Base-by-base conservation (phyloP, 2,797 vertebrate genomes). In the Rhinoraja longicauda region DNA sequence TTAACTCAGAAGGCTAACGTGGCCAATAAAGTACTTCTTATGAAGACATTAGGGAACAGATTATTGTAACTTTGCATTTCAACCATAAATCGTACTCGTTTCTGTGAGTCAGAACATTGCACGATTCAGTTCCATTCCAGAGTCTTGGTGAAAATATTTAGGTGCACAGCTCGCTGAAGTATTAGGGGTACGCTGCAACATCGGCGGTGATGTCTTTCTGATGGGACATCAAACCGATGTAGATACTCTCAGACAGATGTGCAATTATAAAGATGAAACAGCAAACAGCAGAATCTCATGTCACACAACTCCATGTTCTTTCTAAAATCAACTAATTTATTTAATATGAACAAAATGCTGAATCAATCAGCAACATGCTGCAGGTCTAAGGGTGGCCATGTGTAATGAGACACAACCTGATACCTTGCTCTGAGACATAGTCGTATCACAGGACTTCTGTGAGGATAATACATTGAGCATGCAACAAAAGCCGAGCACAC, bases 301-400 rank as follows among this genome's bases (percentile, higher is more conserved):
- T 84, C 53, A 84, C 53, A 57, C 59, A 86, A 29, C 29, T 62
- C 82, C 82, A 62, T 62, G 84, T 67, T 88, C 59, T 36, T 62
- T 88, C 17, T 67, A 67, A 67, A 36, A 88, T 88, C 59, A 88
- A 88, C 67, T 88, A 88, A 88, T 62, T 88, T 88, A 62, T 4
- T 32, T 88, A 67, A 64, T 88, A 67, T 88, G 36, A 88, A 67
- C 84, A 88, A 67, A n/a, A 88, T 88, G n/a, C 59, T 88, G 84
- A 67, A 67, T 88, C 88, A 88, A 88, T 88, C n/a, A 88, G n/a
- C 84, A 64, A 19, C n/a, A 88, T 0, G 17, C 21, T 84, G 45
- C 24, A 24, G 4, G 53, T 84, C 82, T 67, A 36, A 67, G n/a
- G 84, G 15, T 67, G 84, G 59, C 17, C 84, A 88, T 32, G n/a